These are phyloP conservation scores for Clepsis dumicolana DNA, from an alignment of 2,888 invertebrate genomes.

Conservation along the genomic window DNA sequence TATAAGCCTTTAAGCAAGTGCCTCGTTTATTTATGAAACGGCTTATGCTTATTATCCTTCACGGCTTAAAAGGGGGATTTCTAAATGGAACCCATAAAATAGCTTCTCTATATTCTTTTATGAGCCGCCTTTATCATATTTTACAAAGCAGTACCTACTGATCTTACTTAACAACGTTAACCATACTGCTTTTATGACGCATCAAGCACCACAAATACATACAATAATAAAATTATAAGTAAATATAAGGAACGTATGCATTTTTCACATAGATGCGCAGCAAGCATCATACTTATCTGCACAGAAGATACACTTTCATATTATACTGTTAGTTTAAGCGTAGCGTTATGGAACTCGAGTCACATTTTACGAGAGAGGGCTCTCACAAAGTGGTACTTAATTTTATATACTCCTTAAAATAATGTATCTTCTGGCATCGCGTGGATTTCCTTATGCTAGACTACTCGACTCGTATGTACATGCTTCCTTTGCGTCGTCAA, in stretches of 20 bases:
- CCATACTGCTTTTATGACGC: neutral
- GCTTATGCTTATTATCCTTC: conserved; percentile 36
- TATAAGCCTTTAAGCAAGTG: conserved; percentile 39
- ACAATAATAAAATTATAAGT: neutral
- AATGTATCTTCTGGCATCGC: conserved; percentile 26
- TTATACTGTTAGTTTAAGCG: conserved; percentile 16
- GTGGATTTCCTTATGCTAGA: conserved; percentile 39
- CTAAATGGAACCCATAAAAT: conserved; percentile 17
- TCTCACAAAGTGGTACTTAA: conserved; percentile 38
- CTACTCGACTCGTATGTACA: conserved; percentile 42
- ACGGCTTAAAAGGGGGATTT: conserved; percentile 33
- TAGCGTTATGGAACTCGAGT: conserved; percentile 6
- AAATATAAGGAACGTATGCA: too few species aligned
- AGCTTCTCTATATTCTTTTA: conserved; percentile 8
- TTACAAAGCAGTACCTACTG: neutral
- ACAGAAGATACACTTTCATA: neutral
- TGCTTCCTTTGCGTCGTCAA: conserved; percentile 56
- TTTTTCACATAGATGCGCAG: conserved; percentile 5
- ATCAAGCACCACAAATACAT: neutral
- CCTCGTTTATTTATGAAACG: conserved; percentile 39
- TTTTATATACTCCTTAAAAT: conserved; percentile 32
- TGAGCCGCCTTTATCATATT: neutral
- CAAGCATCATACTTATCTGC: conserved; percentile 12
- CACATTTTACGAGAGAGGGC: conserved; percentile 33
- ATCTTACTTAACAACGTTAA: neutral